Conservation (phyloP, 2,113 vertebrate genomes). For the Ceyx melanurus region DNA sequence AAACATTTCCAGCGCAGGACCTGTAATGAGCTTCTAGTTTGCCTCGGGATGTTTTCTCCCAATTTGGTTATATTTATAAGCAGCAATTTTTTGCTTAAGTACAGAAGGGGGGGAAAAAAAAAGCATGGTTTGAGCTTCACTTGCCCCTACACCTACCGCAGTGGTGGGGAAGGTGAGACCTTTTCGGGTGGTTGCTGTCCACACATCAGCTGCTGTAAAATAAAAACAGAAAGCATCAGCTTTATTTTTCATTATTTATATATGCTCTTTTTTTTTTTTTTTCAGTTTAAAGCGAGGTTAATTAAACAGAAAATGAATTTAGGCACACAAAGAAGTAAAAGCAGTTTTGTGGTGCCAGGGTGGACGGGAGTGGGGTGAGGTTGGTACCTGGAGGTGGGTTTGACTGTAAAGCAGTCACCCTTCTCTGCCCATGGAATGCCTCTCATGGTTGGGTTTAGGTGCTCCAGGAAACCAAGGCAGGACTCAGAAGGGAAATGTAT, state of each 20-base stretch:
- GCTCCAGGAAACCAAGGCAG: not conserved
- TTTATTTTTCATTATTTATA: not conserved
- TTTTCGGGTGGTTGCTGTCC: not conserved
- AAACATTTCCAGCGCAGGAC: not conserved
- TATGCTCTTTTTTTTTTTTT: not conserved
- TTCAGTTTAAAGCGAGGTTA: not conserved
- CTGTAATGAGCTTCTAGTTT: slow-evolving; percentile 20
- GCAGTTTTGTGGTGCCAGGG: not conserved
- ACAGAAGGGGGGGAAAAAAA: not conserved
- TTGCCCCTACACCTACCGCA: not conserved
- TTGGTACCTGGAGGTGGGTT: not conserved
- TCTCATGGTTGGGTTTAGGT: not conserved
- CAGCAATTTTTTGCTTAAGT: slow-evolving; percentile 20
- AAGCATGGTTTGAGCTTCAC: not conserved
- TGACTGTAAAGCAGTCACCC: not conserved
- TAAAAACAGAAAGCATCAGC: too few relatives aligned
- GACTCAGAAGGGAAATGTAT: not conserved
- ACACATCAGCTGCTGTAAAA: not conserved
- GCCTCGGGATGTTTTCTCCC: not conserved
- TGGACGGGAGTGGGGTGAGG: not conserved
- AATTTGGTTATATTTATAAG: slow-evolving; percentile 10
- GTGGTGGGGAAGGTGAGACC: not conserved
- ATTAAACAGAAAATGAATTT: not conserved
- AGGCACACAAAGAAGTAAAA: not conserved
- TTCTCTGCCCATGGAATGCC: not conserved